Evolutionary conservation across 1,140 invertebrate species (phyloP), one percentile per base, ranked within the genome.

Genomic region (Thereuonema tuberculata): DNA sequence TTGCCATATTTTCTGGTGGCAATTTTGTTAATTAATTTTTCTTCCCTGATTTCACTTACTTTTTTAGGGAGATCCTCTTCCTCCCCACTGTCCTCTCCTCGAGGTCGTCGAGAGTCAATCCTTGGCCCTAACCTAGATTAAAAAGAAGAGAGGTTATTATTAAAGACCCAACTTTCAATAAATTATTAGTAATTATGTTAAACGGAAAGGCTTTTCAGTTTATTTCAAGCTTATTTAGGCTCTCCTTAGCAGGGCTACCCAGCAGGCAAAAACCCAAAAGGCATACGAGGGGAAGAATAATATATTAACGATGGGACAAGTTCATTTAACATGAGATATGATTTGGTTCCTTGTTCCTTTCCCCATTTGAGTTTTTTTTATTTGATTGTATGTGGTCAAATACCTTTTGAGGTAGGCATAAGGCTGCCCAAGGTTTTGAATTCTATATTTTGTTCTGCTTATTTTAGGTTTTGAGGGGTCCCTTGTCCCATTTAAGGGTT

Each of bases 21-120:
- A n/a, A n/a, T n/a, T n/a, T n/a, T n/a, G n/a, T n/a, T n/a, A n/a
- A n/a, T n/a, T n/a, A n/a, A n/a, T n/a, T n/a, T n/a, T n/a, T n/a
- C n/a, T n/a, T n/a, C n/a, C n/a, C n/a, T n/a, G n/a, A 55, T 9
- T 28, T 17, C 12, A 55, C 54, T 54, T 62, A 73, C 71, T 65
- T 69, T 72, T 15, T 65, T 63, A 3, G 64, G 67, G 21, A 68
- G 61, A 53, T 74, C 72, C 47, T 74, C 72, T 29, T 73, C 72
- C 60, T 74, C 71, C 29, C 68, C 71, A 66, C 70, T 74, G 61
- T 74, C 72, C 43, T 65, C 69, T 56, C 66, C 62, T 62, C 67
- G 59, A 28, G 50, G n/a, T 15, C 49, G 52, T 52, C 55, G 37
- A 20, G 52, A 62, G 27, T 64, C 57, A 49, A 62, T 62, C 46